Percentiles rank a stretch among this genome's conserved stretches.
These are phyloP conservation scores for Myiotriccus ornatus DNA, from an alignment of 2,797 vertebrate species.

Conservation along the genomic window DNA sequence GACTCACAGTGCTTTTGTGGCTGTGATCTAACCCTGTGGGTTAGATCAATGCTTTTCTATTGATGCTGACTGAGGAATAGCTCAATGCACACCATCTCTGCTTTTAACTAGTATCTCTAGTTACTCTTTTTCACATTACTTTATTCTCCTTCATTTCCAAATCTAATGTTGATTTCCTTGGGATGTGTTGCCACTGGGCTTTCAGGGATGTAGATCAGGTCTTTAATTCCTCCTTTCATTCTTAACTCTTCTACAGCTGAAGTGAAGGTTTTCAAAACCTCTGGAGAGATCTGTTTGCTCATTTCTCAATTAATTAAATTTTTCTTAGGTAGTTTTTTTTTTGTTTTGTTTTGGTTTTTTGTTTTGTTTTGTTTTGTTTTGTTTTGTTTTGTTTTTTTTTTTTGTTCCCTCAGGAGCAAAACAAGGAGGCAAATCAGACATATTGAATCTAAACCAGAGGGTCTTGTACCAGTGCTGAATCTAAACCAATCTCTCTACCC, in stretches of 20 bases:
- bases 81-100: background rate
- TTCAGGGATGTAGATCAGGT: background rate
- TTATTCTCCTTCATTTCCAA: background rate
- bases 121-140: background rate
- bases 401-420: background rate
- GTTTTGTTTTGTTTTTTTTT: too few relatives aligned
- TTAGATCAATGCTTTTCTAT: background rate
- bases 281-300: background rate
- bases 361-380: too few relatives aligned
- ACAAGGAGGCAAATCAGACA: background rate
- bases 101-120: background rate
- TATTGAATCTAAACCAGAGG: background rate
- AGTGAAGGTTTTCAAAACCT: background rate
- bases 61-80: background rate
- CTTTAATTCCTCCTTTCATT: background rate
- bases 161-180: background rate
- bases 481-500: background rate
- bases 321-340: background rate
- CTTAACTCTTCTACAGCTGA: background rate
- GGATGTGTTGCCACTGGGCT: background rate
- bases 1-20: background rate
- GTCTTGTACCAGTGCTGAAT: background rate
- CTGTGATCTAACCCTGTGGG: background rate
- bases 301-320: conserved; percentile 1
- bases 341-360: too few relatives aligned